Evolutionary conservation across 2,888 invertebrate species (phyloP).

Genomic region (Aphidius colemani): DNA sequence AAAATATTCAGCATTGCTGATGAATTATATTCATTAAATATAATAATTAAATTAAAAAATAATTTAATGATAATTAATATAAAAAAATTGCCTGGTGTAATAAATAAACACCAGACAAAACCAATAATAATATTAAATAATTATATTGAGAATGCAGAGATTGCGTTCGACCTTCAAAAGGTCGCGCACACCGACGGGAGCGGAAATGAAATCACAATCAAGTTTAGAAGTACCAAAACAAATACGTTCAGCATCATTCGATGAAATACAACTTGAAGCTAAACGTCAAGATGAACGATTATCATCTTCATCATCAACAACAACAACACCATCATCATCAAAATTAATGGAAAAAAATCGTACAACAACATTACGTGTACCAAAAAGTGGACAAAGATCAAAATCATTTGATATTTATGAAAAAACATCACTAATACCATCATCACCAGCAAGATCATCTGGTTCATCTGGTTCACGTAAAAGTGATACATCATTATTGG

Average conservation of each 20-base stretch:
- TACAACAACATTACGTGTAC: conserved; percentile 65
- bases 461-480: conserved; percentile 56
- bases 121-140: neutral
- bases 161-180: conserved; percentile 86
- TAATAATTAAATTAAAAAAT: neutral
- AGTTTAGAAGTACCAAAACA: conserved; percentile 90
- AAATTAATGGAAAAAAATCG: conserved; percentile 11
- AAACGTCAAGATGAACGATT: conserved; percentile 65
- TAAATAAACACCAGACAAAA: neutral
- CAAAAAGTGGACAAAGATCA: conserved; percentile 71
- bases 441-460: conserved; percentile 46
- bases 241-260: conserved; percentile 88
- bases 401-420: conserved; percentile 82
- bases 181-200: conserved; percentile 85
- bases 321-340: conserved; percentile 47
- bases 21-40: neutral
- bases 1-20: conserved; percentile 8
- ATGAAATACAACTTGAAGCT: conserved; percentile 83
- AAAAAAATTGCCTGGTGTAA: too few species aligned
- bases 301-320: conserved; percentile 47
- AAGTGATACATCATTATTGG: conserved; percentile 63
- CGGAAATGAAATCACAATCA: conserved; percentile 90
- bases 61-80: neutral
- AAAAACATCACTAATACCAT: conserved; percentile 56
- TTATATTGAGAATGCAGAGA: conserved; percentile 68